Conservation (phyloP, 2,888 invertebrate species). For the Pediacus dermestoides region DNA sequence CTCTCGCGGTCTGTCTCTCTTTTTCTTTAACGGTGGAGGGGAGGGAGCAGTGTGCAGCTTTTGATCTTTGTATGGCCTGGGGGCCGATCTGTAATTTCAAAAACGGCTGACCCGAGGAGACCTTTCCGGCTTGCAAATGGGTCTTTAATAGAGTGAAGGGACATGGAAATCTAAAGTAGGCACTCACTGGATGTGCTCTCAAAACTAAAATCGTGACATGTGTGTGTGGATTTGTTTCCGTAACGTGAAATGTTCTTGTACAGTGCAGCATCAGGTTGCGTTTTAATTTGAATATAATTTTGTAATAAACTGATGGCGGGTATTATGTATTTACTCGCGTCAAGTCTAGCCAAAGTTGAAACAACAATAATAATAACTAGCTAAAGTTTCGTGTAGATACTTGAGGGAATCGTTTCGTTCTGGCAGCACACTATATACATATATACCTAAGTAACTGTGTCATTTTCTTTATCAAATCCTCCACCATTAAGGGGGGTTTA, state of each 20-base stretch:
- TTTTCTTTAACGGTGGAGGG: too few species aligned
- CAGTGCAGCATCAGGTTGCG: too few species aligned
- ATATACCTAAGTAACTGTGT: slow-evolving; percentile 2
- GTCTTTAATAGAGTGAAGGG: slow-evolving; percentile 17
- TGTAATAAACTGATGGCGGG: too few species aligned
- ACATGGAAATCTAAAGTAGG: slow-evolving; percentile 16
- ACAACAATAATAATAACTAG: background rate
- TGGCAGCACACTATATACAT: background rate
- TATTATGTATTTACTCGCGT: too few species aligned
- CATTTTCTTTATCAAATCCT: slow-evolving; percentile 7
- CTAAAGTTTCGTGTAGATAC: background rate
- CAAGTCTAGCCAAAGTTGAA: too few species aligned
- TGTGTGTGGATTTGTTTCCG: too few species aligned
- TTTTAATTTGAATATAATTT: too few species aligned
- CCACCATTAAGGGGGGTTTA: background rate
- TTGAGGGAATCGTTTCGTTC: background rate
- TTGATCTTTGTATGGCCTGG: too few species aligned
- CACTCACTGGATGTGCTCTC: too few species aligned
- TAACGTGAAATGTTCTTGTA: too few species aligned
- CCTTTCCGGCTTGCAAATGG: slow-evolving; percentile 19
- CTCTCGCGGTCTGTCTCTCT: background rate
- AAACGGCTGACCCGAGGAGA: slow-evolving; percentile 20
- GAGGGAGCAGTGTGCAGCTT: too few species aligned
- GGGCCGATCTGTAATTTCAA: slow-evolving; percentile 21
- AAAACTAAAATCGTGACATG: too few species aligned